Evolutionary conservation across 2,888 invertebrate species (phyloP).

Genomic region (Gymnocheta viridis): DNA sequence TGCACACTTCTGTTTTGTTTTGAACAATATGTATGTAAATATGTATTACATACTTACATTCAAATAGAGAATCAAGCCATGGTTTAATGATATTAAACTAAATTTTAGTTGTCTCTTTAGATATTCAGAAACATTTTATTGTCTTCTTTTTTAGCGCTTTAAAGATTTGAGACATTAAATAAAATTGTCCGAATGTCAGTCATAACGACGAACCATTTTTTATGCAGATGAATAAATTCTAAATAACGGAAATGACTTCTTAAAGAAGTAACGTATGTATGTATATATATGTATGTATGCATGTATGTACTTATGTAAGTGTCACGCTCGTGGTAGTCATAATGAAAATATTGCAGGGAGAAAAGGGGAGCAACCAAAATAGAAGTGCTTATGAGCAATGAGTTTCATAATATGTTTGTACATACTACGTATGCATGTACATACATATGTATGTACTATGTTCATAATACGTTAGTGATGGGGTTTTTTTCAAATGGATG

Average conservation of each 20-base stretch:
- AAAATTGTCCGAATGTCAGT: not conserved
- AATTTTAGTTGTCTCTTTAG: not conserved
- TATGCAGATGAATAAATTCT: constrained; percentile 54
- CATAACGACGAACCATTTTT: constrained; percentile 8
- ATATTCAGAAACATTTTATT: constrained; percentile 21
- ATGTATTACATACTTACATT: too few relatives aligned
- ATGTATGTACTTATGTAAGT: too few relatives aligned
- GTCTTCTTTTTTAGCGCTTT: constrained; percentile 23
- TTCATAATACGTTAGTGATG: too few relatives aligned
- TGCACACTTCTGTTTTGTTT: too few relatives aligned
- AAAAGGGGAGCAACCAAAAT: not conserved
- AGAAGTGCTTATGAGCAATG: not conserved
- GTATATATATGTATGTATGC: too few relatives aligned
- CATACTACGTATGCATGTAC: not conserved
- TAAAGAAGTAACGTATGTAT: constrained; percentile 64
- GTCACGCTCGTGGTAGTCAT: not conserved
- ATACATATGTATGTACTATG: not conserved
- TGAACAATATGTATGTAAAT: not conserved
- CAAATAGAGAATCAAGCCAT: constrained; percentile 39
- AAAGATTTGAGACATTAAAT: constrained; percentile 5
- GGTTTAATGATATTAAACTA: constrained; percentile 45
- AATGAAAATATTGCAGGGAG: not conserved
- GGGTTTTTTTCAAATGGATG: not conserved
- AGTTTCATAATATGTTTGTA: not conserved
- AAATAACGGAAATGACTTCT: constrained; percentile 72